Conservation (phyloP, 1,140 invertebrate species). For the Saxidomus purpurata region DNA sequence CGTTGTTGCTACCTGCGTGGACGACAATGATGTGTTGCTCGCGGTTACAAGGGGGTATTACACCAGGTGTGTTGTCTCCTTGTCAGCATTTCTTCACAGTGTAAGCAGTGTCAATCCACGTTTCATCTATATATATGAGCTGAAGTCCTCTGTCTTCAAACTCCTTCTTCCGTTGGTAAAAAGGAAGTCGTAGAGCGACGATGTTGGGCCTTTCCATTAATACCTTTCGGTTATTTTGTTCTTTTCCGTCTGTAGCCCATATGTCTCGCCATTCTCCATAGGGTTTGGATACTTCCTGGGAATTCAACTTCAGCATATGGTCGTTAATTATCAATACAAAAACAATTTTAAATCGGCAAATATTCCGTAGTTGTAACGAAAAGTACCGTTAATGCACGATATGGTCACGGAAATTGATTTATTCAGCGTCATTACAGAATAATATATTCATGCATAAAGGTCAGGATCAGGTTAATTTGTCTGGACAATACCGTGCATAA, state of each 20-base stretch:
- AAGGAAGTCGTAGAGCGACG: background rate
- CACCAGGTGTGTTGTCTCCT: background rate
- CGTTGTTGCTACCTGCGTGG: background rate
- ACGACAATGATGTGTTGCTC: constrained; percentile 11
- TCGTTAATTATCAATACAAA: too few relatives aligned
- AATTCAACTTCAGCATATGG: background rate
- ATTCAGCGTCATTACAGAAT: too few relatives aligned
- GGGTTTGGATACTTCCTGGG: background rate
- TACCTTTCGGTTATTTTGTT: background rate
- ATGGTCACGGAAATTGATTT: too few relatives aligned
- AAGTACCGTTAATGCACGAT: too few relatives aligned
- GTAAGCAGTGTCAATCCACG: background rate
- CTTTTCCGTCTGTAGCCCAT: background rate
- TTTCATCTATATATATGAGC: constrained; percentile 3
- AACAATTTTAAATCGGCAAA: too few relatives aligned
- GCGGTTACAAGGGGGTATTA: background rate
- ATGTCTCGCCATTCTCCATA: background rate
- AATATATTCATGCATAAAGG: too few relatives aligned
- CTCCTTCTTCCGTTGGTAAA: background rate
- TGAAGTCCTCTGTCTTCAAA: background rate
- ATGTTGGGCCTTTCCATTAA: background rate
- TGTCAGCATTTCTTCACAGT: background rate
- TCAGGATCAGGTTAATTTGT: too few relatives aligned
- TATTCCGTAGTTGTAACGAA: too few relatives aligned
- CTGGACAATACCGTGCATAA: too few relatives aligned